Conservation (phyloP, 2,888 invertebrate genomes). For the Lepidochitona cinerea region DNA sequence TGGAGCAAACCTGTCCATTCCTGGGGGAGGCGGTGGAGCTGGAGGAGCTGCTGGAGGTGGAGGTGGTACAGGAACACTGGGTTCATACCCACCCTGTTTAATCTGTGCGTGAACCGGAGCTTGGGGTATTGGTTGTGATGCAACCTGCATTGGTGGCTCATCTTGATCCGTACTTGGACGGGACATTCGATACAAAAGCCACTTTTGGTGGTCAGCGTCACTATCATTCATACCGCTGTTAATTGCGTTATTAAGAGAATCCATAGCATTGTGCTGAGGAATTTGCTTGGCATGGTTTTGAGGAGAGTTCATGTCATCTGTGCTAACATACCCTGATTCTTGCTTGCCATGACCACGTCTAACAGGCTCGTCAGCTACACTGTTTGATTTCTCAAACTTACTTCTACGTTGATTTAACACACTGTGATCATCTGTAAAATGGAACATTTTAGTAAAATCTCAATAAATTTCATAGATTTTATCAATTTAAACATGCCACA, state of each 20-base stretch:
- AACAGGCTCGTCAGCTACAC: background rate
- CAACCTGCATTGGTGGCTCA: conserved; percentile 17
- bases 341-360: background rate
- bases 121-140: background rate
- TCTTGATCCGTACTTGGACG: conserved; percentile 50
- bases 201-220: conserved; percentile 63
- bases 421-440: conserved; percentile 2
- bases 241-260: conserved; percentile 41
- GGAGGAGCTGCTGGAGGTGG: background rate
- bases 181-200: conserved; percentile 69
- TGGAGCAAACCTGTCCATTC: background rate
- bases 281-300: background rate
- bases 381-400: background rate
- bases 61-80: background rate
- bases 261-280: conserved; percentile 25
- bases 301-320: background rate
- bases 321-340: conserved; percentile 36
- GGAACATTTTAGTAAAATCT: no score
- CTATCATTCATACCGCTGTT: conserved; percentile 34
- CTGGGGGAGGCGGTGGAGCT: background rate
- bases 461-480: no score
- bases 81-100: background rate
- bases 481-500: no score
- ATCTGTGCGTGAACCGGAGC: background rate
- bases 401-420: background rate